Base-by-base conservation (phyloP, 2,113 vertebrate species). In the Phylloscopus trochilus region DNA sequence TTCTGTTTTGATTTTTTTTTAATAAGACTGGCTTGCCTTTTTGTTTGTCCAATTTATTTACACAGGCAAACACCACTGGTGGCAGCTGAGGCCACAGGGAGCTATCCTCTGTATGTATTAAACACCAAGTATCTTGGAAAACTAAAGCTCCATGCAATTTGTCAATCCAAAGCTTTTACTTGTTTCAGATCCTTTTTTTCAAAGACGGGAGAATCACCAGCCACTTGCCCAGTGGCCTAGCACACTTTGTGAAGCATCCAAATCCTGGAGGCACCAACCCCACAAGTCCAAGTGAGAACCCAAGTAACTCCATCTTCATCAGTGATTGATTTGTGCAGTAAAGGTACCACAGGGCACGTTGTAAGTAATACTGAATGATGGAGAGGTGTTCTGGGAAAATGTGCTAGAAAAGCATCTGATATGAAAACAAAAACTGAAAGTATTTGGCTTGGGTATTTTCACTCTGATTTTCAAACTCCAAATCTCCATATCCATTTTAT, bases 321-420 rank as follows among this genome's bases (percentile, higher is more conserved):
- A 80, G 16, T 2, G 22, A 80, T 4, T 6, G 2, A 77, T 55
- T 8, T 33, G 55, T 66, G 49, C 19, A 13, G 20, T 28, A 19
- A 73, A 56, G 20, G 55, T 15, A 55, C 63, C 51, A 35, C 1
- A 2, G 67, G n/a, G 67, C 51, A 43, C 0, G 0, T 1, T 3
- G 1, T 28, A 41, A 85, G 49, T 72, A 53, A 62, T 23, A 35
- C 19, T 31, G 80, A 87, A 62, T 1, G 2, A 83, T 43, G 53
- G 37, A 64, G 70, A 87, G 27, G 27, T 47, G n/a, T 30, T 82
- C 75, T 59, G 68, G 53, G 63, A 83, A 78, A 67, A 69, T 19
- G 16, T 5, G 22, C 69, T 78, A 68, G 51, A 66, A 84, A 91
- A 88, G 41, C 53, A 69, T 15, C 39, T 41, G 55, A 88, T 39